Evolutionary conservation across 2,113 vertebrate species (phyloP).

Genomic region (Oncorhynchus clarkii): DNA sequence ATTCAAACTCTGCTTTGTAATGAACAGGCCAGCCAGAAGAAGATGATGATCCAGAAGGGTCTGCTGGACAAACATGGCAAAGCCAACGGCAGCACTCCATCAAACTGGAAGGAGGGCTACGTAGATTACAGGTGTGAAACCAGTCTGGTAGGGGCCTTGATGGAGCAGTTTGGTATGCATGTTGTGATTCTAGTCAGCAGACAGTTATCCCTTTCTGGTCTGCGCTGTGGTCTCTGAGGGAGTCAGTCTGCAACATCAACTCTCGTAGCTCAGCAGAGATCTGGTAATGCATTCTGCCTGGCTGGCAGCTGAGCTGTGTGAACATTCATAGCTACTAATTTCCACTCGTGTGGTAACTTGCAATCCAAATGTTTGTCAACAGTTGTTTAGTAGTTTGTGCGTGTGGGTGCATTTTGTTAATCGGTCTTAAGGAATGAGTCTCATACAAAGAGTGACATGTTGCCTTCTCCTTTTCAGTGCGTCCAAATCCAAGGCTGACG

Average conservation of each 20-base stretch:
- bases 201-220: slow-evolving; percentile 54
- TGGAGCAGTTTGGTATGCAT: background rate
- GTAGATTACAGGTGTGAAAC: slow-evolving; percentile 84
- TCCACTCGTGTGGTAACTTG: too few relatives aligned
- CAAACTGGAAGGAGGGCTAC: slow-evolving; percentile 80
- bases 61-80: slow-evolving; percentile 92
- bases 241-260: slow-evolving; percentile 59
- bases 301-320: slow-evolving; percentile 29
- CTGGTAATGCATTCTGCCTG: slow-evolving; percentile 1
- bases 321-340: slow-evolving; percentile 3
- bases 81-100: slow-evolving; percentile 84
- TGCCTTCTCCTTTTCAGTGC: background rate
- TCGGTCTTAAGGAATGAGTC: background rate
- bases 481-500: background rate
- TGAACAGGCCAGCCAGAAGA: slow-evolving; percentile 90
- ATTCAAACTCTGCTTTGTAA: background rate
- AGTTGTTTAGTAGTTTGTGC: too few relatives aligned
- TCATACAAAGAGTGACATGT: background rate
- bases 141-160: background rate
- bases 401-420: too few relatives aligned
- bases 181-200: slow-evolving; percentile 32
- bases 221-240: slow-evolving; percentile 48
- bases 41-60: slow-evolving; percentile 92
- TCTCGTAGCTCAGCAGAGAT: slow-evolving; percentile 24
- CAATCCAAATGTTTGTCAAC: too few relatives aligned